These are phyloP conservation scores for Chrysomela aeneicollis DNA, from an alignment of 2,888 invertebrate species.

Conservation along the genomic window DNA sequence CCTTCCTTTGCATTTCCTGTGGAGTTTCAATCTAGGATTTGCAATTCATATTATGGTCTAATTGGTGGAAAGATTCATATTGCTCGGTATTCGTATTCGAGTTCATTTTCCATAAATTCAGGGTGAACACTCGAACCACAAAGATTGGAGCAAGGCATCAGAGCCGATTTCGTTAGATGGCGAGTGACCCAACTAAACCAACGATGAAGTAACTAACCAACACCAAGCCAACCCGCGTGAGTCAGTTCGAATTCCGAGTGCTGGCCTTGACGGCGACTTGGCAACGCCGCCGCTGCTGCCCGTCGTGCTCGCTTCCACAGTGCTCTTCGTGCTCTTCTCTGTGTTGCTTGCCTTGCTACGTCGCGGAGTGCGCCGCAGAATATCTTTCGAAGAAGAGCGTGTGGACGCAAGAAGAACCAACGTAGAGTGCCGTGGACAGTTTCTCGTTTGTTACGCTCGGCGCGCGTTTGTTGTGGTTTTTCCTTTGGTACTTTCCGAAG, in stretches of 20 bases:
- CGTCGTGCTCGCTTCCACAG: slow-evolving; percentile 26
- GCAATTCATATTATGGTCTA: too few species aligned
- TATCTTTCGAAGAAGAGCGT: background rate
- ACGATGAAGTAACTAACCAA: background rate
- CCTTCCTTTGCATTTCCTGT: too few species aligned
- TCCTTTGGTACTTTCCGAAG: slow-evolving; percentile 22
- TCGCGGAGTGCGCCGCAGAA: background rate
- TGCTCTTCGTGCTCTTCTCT: slow-evolving; percentile 22
- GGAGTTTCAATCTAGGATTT: too few species aligned
- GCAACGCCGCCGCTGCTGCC: slow-evolving; percentile 23
- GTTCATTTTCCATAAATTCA: too few species aligned
- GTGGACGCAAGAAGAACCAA: too few species aligned
- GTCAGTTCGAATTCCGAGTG: background rate
- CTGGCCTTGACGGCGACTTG: background rate
- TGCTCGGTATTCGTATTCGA: too few species aligned
- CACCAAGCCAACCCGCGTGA: background rate
- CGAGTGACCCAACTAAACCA: too few species aligned
- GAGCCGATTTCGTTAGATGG: too few species aligned
- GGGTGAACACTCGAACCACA: too few species aligned
- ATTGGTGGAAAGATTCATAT: too few species aligned
- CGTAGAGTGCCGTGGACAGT: slow-evolving; percentile 13
- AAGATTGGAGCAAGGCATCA: too few species aligned
- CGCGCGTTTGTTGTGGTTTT: slow-evolving; percentile 27
- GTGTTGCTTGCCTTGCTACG: slow-evolving; percentile 15
- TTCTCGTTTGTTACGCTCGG: slow-evolving; percentile 22